Evolutionary conservation across 2,888 invertebrate genomes (phyloP).

Genomic region (Lasioglossum zephyrum): DNA sequence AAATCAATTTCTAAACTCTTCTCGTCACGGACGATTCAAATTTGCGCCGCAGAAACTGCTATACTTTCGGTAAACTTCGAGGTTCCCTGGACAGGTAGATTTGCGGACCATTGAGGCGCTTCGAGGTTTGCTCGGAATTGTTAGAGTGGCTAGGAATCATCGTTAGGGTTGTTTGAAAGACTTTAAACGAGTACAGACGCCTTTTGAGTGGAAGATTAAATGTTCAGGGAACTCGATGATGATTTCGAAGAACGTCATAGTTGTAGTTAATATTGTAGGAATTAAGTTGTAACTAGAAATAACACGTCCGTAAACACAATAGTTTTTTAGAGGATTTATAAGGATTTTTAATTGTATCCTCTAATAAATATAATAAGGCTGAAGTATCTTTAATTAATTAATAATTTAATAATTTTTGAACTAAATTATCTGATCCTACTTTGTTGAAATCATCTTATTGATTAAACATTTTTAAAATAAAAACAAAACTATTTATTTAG

Average conservation of each 20-base stretch:
- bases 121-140: not conserved
- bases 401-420: too few species aligned
- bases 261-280: too few species aligned
- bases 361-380: too few species aligned
- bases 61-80: not conserved
- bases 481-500: too few species aligned
- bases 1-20: not conserved
- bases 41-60: not conserved
- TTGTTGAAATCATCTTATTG: too few species aligned
- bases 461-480: too few species aligned
- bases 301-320: too few species aligned
- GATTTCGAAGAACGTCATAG: not conserved
- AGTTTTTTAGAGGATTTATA: too few species aligned
- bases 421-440: too few species aligned
- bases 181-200: not conserved
- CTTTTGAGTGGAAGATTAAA: not conserved
- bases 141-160: not conserved
- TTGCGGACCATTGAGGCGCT: not conserved
- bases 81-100: not conserved
- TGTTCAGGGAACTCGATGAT: not conserved
- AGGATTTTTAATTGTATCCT: too few species aligned
- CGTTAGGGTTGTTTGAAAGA: not conserved
- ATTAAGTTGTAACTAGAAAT: too few species aligned
- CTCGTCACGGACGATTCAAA: not conserved
- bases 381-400: too few species aligned